Base-by-base conservation (phyloP, 2,797 vertebrate species). In the Takifugu rubripes region DNA sequence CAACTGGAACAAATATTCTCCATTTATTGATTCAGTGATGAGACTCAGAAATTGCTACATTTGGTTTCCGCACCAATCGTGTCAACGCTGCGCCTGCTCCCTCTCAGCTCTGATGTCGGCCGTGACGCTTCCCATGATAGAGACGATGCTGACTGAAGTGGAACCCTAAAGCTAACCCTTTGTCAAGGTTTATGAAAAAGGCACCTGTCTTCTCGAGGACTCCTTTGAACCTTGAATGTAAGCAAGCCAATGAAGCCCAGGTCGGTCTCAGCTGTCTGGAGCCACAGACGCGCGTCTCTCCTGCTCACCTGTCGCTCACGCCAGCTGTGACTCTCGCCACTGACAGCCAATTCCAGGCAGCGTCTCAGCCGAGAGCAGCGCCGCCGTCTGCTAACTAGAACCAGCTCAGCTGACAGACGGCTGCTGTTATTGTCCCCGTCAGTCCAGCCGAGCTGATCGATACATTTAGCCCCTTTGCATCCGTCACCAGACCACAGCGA, bases 281-380 rank as follows among this genome's bases (percentile, higher is more conserved):
- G 62, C 46, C 29, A 3, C 52, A 66, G 49, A 63, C 51, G 49
- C 48, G 51, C 72, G 42, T 44, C 33, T 50, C 21, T 56, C 49
- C 57, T 25, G 12, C n/a, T 52, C 43, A 74, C 70, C 79, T 74
- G 68, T 63, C 69, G 65, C 64, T 73, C 55, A 62, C 60, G 68
- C 59, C 80, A 84, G 72, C 78, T 80, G 79, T 73, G 79, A 76
- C 78, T 78, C 61, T 26, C 56, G 49, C 75, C 73, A 71, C 60
- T 64, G 64, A 65, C 61, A 76, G 58, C 63, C 81, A 86, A 84
- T 86, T 82, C 81, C 60, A 66, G 64, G 42, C 55, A 51, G 27
- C 0, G 53, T 59, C 52, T 44, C 53, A 66, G 27, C 72, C 26
- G 3, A 62, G 48, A 70, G 71, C 69, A 49, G 52, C 25, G 65